phyloP scores from a whole-genome alignment of 2,888 invertebrate genomes.

The Furcula furcula region DNA sequence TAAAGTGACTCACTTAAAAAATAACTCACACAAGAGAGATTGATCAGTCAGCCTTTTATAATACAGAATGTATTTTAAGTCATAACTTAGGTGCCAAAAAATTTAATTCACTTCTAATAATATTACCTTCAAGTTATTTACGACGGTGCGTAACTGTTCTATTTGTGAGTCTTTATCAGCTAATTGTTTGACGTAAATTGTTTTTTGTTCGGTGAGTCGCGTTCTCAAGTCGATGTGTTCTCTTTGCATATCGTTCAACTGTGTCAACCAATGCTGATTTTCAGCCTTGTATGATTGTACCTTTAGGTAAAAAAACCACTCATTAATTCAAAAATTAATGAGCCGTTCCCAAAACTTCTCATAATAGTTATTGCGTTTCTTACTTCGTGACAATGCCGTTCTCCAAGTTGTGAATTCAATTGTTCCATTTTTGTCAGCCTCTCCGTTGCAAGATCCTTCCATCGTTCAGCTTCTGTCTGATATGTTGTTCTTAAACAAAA shows the following conservation, averaged over 20 bases:
- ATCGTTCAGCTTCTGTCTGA: constrained; percentile 75
- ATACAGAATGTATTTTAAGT: too few species aligned
- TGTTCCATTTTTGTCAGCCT: constrained; percentile 85
- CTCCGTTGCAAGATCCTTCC: constrained; percentile 86
- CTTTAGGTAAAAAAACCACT: too few species aligned
- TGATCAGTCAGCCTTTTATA: too few species aligned
- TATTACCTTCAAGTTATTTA: constrained; percentile 62
- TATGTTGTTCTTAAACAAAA: constrained; percentile 52
- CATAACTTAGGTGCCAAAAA: too few species aligned
- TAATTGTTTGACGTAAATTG: constrained; percentile 58
- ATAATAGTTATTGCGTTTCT: too few species aligned
- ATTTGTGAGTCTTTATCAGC: constrained; percentile 70
- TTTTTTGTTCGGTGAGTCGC: constrained; percentile 70
- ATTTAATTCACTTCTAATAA: too few species aligned
- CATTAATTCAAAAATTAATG: too few species aligned
- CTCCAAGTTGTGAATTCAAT: constrained; percentile 80
- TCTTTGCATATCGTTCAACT: constrained; percentile 76
- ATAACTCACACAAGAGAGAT: too few species aligned
- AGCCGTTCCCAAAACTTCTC: too few species aligned
- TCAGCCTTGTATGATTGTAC: constrained; percentile 84
- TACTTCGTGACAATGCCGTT: constrained; percentile 83
- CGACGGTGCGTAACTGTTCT: constrained; percentile 64
- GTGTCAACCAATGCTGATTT: constrained; percentile 83
- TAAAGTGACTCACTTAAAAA: too few species aligned
- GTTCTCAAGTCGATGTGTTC: constrained; percentile 76